Base-by-base conservation (phyloP, 1,140 invertebrate species). In the Centruroides sculpturatus region DNA sequence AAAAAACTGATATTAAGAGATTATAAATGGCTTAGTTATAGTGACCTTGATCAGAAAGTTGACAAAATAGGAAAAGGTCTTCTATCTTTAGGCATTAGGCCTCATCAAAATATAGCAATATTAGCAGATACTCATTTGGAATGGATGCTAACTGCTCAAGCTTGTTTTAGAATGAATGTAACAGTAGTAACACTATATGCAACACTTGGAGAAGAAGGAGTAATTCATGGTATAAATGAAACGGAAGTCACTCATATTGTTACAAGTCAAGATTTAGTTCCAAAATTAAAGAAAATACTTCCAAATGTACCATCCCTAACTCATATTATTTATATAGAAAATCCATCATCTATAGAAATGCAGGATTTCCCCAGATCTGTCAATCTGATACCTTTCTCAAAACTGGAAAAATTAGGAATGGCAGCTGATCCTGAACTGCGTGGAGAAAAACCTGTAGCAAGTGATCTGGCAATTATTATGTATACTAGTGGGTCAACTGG, bases 101-200 rank as follows among this genome's bases (percentile, higher is more conserved):
- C 83, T 2, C 78, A 78, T 8, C 75, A 82, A 56, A 91, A 89
- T 67, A 76, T 98, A 61, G 87, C 91, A 13, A 88, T 99, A 67
- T 98, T 97, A 76, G 90, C 94, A 0, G 96, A 99, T 78, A 99
- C 95, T 0, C 79, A 94, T 64, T 86, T 86, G 35, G 94, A 99
- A 78, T 99, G 95, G 94, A 86, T 98, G 82, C 83, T 97, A 48
- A 85, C 91, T 1, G 88, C 92, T 83, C 88, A 66, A 79, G 86
- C 64, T 3, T 56, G 55, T 34, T 57, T 61, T 34, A 36, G 62
- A 49, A 53, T 64, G 7, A 68, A 65, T 55, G 59, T 56, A 8
- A 56, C 62, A 59, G 86, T 98, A 64, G 92, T 96, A 0, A 99
- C 95, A 0, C 85, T 99, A 61, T 99, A 98, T 73, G 89, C 95